Evolutionary conservation across 2,888 invertebrate genomes (phyloP), one percentile per base, ranked within the genome.

Genomic region (Endotricha flammealis): DNA sequence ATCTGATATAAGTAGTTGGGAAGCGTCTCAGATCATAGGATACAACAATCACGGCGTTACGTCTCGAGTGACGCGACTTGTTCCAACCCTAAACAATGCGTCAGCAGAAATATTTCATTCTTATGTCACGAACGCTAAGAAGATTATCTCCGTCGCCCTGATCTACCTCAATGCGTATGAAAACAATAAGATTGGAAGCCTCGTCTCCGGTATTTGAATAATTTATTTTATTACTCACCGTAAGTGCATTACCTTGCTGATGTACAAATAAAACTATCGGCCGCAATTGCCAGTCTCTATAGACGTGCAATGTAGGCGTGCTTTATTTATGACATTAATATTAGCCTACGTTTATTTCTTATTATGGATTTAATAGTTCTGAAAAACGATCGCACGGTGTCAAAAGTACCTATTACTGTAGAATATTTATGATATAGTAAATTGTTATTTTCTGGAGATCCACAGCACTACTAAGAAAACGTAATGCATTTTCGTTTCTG

Each of bases 71-170:
- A 55, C 53, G 41, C 38, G 46, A 47, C 58, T 57, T 49, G 57
- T 62, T 57, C 42, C 51, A 50, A 51, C 56, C 59, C 62, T 59
- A 74, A 73, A 75, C 74, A 75, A 75, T 77, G 78, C 65, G 75
- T 78, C 76, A 77, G 78, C 76, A 63, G 62, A 67, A 72, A 63
- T 52, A 46, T 45, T 52, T 65, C 55, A 67, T 76, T 78, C 72
- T 75, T 50, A 43, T 63, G 74, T 72, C 77, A 79, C 76, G 76
- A 71, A 48, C 62, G 41, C 50, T 60, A 61, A 71, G 72, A 58
- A 60, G 78, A 74, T 78, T 75, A 75, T 63, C 60, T 64, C 50
- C 46, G 51, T 53, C 59, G 46, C 51, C 57, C 67, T 72, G 68
- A 74, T 74, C 75, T 70, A 66, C 64, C 68, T 59, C 69, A 70